Base-by-base conservation (phyloP, 2,113 vertebrate genomes). In the Crotalus horridus region DNA sequence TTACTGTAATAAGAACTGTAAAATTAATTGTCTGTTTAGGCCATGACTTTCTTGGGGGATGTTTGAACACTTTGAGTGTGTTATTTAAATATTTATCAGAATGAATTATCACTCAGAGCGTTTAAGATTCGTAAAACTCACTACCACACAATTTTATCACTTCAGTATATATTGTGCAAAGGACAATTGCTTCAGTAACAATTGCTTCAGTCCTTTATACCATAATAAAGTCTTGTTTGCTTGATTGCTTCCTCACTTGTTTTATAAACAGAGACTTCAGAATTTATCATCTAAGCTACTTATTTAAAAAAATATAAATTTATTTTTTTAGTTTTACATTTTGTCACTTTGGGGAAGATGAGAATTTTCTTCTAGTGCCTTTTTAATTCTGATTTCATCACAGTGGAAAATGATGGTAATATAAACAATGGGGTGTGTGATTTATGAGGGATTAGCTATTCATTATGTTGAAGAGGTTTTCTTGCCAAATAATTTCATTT, bases 401-500 rank as follows among this genome's bases (percentile, higher is more conserved):
- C 64, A 54, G 43, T 69, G 69, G 90, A 86, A 85, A 85, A 91
- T 46, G 23, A 85, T 13, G 90, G 39, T 91, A 91, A 55, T 74
- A 53, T 90, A 91, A 91, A 91, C 74, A 91, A 91, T 91, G 26
- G 74, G 8, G 33, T 91, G 46, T 88, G 15, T 87, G 85, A 87
- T 39, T 92, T 92, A 64, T 92, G 56, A 64, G 29, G 29, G 55
- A 92, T 53, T 48, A 92, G 85, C 85, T 11, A 54, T 39, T 39
- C 43, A 64, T 69, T 39, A 92, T 69, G 33, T n/a, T 56, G 54
- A 88, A 92, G 2, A 21, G 4, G 5, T 21, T n/a, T 64, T 24
- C 43, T 26, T 92, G 91, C 91, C 91, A 87, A 88, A 54, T 12
- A 64, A 88, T 92, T 92, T 87, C 21, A 92, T 48, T 92, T 69